Percentiles rank a stretch among this genome's conserved stretches.
Conservation (phyloP, 2,888 invertebrate species). For the Acronicta aceris region DNA sequence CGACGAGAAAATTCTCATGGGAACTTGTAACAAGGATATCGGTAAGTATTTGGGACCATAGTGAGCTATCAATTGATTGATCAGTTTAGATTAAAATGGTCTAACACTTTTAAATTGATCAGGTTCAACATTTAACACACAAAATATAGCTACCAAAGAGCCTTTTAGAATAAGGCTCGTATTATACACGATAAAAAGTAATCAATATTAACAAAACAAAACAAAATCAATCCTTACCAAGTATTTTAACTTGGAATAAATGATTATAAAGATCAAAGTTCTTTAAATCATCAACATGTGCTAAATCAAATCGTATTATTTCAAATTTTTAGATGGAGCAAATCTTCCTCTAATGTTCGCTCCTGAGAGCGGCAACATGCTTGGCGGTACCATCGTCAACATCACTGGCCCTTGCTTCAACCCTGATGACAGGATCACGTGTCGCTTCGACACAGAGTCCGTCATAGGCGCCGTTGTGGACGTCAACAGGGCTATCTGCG, state of each 20-base stretch:
- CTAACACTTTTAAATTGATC: too few species aligned
- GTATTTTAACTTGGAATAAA: too few species aligned
- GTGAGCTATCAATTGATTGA: not conserved
- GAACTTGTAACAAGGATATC: slow-evolving; percentile 97
- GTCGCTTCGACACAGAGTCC: slow-evolving; percentile 95
- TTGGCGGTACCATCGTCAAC: slow-evolving; percentile 98
- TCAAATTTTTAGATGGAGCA: slow-evolving; percentile 90
- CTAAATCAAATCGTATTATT: not conserved
- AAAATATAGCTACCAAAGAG: too few species aligned
- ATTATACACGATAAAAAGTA: too few species aligned
- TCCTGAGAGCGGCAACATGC: slow-evolving; percentile 98
- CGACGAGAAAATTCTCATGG: slow-evolving; percentile 97
- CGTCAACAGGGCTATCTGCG: slow-evolving; percentile 95
- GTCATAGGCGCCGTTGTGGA: slow-evolving; percentile 94
- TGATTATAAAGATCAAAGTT: too few species aligned
- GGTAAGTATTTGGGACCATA: slow-evolving; percentile 81
- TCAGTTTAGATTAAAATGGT: too few species aligned
- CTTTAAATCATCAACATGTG: not conserved
- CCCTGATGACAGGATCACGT: slow-evolving; percentile 92
- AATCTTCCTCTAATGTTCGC: slow-evolving; percentile 95
- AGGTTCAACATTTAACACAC: too few species aligned
- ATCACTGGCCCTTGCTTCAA: slow-evolving; percentile 98
- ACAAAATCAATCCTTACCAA: too few species aligned
- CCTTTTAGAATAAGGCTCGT: too few species aligned
- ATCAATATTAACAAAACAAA: too few species aligned